Evolutionary conservation across 2,113 vertebrate species (phyloP), one percentile per base, ranked within the genome.

Genomic region (Sceloporus tristichus): DNA sequence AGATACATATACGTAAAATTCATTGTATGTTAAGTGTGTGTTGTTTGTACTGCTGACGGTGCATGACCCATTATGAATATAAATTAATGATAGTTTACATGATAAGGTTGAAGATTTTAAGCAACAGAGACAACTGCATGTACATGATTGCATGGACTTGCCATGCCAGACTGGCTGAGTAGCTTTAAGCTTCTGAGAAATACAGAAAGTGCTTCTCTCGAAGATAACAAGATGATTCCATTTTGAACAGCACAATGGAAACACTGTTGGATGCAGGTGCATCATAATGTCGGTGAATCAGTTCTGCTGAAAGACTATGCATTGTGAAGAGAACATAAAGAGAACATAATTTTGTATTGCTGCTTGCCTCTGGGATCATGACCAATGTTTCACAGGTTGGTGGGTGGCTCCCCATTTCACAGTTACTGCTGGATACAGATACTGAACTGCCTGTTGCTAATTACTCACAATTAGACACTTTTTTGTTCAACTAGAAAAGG

Each of bases 91-190:
- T 25, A 25, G 48, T 11, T 71, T 71, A 7, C 68, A 87, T 89
- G 38, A 48, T 48, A 48, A 85, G 73, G 23, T 62, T 54, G 29
- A 29, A 70, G 23, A 29, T 25, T 81, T 71, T 54, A 71, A 8
- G 81, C 0, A 76, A 5, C 53, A 85, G 82, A 90, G 9, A 4
- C 23, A 54, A 4, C 27, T 86, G 8, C 9, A 13, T 0, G 4
- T 77, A 6, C 56, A 79, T 42, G 11, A 81, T 1, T 23, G 79
- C 81, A 79, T 80, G 91, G 62, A 14, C 84, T 14, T 89, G 84
- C 90, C 78, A 9, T 42, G 80, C 27, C 81, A 89, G 80, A 7
- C n/a, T 16, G 1, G 7, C 27, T 85, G 66, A 65, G 29, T 84
- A 6, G 16, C 11, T 89, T 87, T 85, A 53, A 91, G 84, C 27